These are phyloP conservation scores for Prionailurus bengalensis DNA, from an alignment of 2,113 vertebrate genomes.

Conservation along the genomic window DNA sequence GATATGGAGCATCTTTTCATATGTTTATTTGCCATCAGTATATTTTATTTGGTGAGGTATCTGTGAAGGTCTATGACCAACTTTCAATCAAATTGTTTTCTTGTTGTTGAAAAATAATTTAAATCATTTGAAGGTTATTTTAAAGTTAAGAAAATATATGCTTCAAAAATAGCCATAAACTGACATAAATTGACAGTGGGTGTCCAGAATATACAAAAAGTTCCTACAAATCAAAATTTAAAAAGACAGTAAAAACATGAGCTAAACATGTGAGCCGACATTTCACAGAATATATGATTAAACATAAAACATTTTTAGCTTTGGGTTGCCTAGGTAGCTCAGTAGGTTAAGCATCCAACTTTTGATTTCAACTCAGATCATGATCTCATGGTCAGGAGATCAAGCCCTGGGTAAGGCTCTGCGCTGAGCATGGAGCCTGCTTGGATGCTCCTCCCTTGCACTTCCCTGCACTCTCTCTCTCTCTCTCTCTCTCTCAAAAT, in stretches of 20 bases:
- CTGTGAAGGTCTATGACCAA: not conserved
- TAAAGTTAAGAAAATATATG: not conserved
- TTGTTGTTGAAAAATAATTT: not conserved
- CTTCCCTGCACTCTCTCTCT: too few relatives aligned
- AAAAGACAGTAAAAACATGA: not conserved
- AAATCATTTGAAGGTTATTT: not conserved
- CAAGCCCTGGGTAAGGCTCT: too few relatives aligned
- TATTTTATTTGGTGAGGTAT: not conserved
- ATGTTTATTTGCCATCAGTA: not conserved
- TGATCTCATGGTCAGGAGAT: too few relatives aligned
- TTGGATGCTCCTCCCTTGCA: too few relatives aligned
- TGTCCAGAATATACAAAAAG: not conserved
- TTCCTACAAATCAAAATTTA: not conserved
- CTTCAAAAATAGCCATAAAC: not conserved
- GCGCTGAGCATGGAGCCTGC: too few relatives aligned
- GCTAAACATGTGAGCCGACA: not conserved
- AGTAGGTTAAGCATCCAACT: too few relatives aligned
- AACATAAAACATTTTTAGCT: not conserved
- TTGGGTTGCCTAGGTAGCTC: too few relatives aligned
- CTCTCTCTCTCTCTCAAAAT: not conserved
- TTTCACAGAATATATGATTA: not conserved
- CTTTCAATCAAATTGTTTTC: not conserved
- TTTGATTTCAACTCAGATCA: too few relatives aligned
- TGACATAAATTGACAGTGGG: not conserved
- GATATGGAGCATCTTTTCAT: not conserved